Percentiles rank a stretch among this genome's conserved stretches.
Evolutionary conservation across 37 sponge, comb jelly and placozoan species (phyloP).

Genomic region (Agelas oroides): DNA sequence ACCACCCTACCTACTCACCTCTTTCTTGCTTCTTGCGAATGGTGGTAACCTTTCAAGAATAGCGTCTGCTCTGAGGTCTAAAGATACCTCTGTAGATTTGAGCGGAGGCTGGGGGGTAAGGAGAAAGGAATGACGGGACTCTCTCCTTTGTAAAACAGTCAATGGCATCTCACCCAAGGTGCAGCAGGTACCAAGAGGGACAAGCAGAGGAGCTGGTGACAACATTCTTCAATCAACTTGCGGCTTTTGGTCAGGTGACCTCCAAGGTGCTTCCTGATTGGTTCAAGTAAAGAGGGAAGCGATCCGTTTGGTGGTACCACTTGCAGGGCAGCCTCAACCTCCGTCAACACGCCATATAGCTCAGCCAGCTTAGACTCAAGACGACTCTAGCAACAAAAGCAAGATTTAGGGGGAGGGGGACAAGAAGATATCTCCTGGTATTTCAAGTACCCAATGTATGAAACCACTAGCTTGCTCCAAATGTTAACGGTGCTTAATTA

Average conservation of each 20-base stretch:
- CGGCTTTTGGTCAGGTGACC: background rate
- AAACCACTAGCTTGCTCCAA: no score
- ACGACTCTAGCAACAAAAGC: conserved; percentile 13
- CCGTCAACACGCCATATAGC: conserved; percentile 43
- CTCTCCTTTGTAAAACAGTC: no score
- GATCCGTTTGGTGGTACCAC: conserved; percentile 6
- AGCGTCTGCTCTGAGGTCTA: background rate
- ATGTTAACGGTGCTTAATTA: no score
- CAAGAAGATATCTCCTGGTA: background rate
- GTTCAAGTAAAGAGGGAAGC: conserved; percentile 16
- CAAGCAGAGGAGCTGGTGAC: conserved; percentile 51
- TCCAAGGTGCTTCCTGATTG: conserved; percentile 16
- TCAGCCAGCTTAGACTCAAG: conserved; percentile 59
- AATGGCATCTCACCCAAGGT: conserved; percentile 47
- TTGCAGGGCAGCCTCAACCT: conserved; percentile 35
- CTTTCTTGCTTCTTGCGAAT: conserved; percentile 40
- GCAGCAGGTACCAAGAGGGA: conserved; percentile 68
- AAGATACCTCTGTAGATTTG: background rate
- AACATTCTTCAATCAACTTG: conserved; percentile 44
- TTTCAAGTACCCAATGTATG: no score
- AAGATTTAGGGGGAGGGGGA: no score
- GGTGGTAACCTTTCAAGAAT: conserved; percentile 51
- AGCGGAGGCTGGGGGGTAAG: background rate
- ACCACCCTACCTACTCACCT: conserved; percentile 20
- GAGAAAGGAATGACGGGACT: no score